phyloP scores from a whole-genome alignment of 1,140 invertebrate species.

The Pectinophora gossypiella region DNA sequence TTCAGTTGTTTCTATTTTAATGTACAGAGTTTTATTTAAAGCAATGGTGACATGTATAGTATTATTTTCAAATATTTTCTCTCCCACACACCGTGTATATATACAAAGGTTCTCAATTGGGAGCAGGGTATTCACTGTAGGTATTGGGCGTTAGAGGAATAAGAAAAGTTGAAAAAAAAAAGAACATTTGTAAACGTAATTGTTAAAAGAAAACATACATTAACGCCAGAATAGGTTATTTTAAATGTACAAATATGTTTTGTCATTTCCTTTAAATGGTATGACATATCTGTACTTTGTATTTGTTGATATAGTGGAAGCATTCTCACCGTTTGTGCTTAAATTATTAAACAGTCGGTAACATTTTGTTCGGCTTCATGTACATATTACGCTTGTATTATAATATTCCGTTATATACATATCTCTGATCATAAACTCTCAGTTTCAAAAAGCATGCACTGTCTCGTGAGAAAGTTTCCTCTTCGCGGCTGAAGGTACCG shows the following conservation, averaged over 20 bases:
- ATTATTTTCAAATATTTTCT: background rate
- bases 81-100: background rate
- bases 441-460: slow-evolving; percentile 82
- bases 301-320: slow-evolving; percentile 64
- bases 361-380: slow-evolving; percentile 74
- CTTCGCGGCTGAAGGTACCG: slow-evolving; percentile 79
- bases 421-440: slow-evolving; percentile 73
- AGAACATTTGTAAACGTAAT: no score
- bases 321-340: slow-evolving; percentile 75
- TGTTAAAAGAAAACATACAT: background rate
- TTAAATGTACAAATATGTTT: slow-evolving; percentile 44
- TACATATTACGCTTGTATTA: slow-evolving; percentile 75
- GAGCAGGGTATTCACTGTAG: no score
- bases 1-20: background rate
- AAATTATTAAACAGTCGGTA: slow-evolving; percentile 62
- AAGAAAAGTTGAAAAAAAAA: no score
- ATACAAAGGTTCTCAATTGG: background rate
- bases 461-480: slow-evolving; percentile 85
- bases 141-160: no score
- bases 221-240: background rate
- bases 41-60: background rate
- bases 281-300: slow-evolving; percentile 42
- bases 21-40: background rate
- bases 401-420: slow-evolving; percentile 72
- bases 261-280: slow-evolving; percentile 17